Evolutionary conservation across 2,113 vertebrate species (phyloP).

Genomic region (Ochotona princeps): DNA sequence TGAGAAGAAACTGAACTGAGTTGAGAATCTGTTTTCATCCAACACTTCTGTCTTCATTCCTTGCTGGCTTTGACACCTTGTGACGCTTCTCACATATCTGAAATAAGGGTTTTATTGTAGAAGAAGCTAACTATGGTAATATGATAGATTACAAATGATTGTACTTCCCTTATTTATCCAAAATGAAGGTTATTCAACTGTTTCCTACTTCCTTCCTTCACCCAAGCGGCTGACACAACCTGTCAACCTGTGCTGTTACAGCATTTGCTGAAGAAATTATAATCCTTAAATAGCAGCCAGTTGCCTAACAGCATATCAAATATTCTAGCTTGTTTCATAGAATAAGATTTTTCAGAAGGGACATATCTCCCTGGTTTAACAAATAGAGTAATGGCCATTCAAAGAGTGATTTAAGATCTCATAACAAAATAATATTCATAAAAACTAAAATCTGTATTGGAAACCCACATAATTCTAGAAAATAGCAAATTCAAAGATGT

Average conservation of each 20-base stretch:
- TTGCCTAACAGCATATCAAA: not conserved
- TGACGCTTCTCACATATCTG: constrained; percentile 58
- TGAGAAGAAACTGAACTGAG: constrained; percentile 38
- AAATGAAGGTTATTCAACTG: constrained; percentile 35
- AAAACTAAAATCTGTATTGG: not conserved
- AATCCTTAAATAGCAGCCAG: constrained; percentile 16
- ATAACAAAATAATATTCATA: not conserved
- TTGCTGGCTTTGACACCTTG: constrained; percentile 54
- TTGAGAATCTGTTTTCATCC: constrained; percentile 41
- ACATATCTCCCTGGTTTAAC: not conserved
- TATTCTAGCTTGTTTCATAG: not conserved
- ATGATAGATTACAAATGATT: constrained; percentile 47
- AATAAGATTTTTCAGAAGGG: constrained; percentile 42
- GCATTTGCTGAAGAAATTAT: not conserved
- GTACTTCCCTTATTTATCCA: constrained; percentile 5
- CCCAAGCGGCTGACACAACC: not conserved
- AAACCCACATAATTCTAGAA: constrained; percentile 3
- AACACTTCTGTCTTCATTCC: constrained; percentile 60
- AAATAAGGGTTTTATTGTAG: constrained; percentile 47
- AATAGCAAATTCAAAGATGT: constrained; percentile 1
- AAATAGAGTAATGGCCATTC: constrained; percentile 23
- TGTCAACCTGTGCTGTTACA: not conserved
- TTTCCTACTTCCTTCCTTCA: not conserved
- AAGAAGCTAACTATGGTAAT: constrained; percentile 42
- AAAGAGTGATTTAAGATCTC: constrained; percentile 43